A percentile compares a stretch with the other conserved stretches of the same genome.
phyloP scores from a whole-genome alignment of 2,888 invertebrate species.

The Pinctada fucata region DNA sequence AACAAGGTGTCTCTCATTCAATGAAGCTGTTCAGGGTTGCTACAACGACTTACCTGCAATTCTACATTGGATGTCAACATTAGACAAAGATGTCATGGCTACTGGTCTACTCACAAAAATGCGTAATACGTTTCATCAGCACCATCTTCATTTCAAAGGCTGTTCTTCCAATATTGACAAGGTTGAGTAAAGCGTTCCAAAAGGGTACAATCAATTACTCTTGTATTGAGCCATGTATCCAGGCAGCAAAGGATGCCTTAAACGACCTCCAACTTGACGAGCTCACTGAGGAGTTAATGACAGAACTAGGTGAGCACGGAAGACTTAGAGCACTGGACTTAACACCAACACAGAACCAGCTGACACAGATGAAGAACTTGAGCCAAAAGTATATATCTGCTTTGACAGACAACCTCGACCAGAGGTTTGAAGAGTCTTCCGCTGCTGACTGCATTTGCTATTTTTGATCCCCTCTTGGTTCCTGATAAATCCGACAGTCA shows the following conservation, averaged over 20 bases:
- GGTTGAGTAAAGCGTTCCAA: conserved; percentile 19
- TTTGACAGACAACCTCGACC: conserved; percentile 9
- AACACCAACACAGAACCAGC: background rate
- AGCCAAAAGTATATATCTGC: conserved; percentile 11
- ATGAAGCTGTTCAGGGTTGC: conserved; percentile 13
- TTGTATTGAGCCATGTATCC: conserved; percentile 6
- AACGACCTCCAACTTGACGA: background rate
- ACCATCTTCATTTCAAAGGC: conserved; percentile 16
- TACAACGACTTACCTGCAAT: conserved; percentile 15
- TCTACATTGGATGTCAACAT: conserved; percentile 5
- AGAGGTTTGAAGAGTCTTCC: conserved; percentile 19
- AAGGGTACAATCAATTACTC: background rate
- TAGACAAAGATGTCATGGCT: conserved; percentile 14
- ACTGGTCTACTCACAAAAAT: conserved; percentile 15
- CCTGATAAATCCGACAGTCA: conserved; percentile 8
- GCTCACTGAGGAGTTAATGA: background rate
- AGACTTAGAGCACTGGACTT: conserved; percentile 8
- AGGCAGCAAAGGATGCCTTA: too few species aligned
- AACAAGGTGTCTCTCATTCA: conserved; percentile 18
- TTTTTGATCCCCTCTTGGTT: background rate
- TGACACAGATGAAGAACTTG: background rate
- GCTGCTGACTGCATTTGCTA: conserved; percentile 18
- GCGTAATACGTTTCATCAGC: conserved; percentile 7
- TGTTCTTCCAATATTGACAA: conserved; percentile 14
- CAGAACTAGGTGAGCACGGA: background rate